Evolutionary conservation across 2,797 vertebrate genomes (phyloP).

Genomic region (Gobio occitaniae): DNA sequence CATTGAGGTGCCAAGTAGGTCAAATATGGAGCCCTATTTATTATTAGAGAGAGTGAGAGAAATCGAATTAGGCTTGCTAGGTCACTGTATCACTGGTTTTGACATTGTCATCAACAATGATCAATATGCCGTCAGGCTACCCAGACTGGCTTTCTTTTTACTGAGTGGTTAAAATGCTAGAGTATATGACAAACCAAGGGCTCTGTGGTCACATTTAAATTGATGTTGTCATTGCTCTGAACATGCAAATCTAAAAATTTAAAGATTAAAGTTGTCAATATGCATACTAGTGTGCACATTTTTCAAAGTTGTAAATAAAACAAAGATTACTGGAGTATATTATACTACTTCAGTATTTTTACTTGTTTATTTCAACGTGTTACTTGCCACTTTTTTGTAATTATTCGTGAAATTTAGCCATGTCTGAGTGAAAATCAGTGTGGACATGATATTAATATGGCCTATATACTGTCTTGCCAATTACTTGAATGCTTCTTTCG

Average conservation of each 20-base stretch:
- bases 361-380: neutral
- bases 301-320: neutral
- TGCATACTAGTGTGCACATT: neutral
- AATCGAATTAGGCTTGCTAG: conserved; percentile 12
- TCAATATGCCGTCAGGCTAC: conserved; percentile 41
- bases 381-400: neutral
- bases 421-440: neutral
- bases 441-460: neutral
- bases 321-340: neutral
- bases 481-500: conserved; percentile 39
- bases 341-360: neutral
- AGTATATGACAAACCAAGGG: too few relatives aligned
- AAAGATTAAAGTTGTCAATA: neutral
- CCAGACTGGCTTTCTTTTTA: neutral
- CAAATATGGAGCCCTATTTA: neutral
- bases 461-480: conserved; percentile 27
- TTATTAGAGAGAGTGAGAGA: conserved; percentile 17
- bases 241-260: neutral
- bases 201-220: neutral
- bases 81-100: conserved; percentile 50
- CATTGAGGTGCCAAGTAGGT: conserved; percentile 21
- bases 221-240: neutral
- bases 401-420: too few relatives aligned
- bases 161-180: neutral
- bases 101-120: conserved; percentile 38